phyloP scores from a whole-genome alignment of 2,888 invertebrate genomes.

The Drosophila nr. perissopoda region DNA sequence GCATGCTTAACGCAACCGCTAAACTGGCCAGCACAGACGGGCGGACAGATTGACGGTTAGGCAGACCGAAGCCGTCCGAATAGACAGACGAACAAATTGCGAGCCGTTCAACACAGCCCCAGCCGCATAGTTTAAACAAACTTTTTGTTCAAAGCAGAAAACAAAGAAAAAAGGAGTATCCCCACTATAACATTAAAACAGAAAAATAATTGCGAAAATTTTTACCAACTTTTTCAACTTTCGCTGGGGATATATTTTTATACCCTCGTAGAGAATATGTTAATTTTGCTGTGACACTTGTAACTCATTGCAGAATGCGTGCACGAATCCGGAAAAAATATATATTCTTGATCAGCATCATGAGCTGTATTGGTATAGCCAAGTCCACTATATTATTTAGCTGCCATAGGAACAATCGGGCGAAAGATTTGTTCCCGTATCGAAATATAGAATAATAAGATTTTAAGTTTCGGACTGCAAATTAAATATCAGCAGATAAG shows the following conservation, averaged over 20 bases:
- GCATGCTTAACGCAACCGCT: constrained; percentile 72
- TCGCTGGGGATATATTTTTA: constrained; percentile 29
- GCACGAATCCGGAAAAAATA: not conserved
- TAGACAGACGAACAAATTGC: constrained; percentile 32
- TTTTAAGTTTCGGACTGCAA: not conserved
- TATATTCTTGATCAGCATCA: not conserved
- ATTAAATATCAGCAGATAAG: not conserved
- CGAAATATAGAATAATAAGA: not conserved
- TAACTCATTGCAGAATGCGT: not conserved
- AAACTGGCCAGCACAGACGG: constrained; percentile 56
- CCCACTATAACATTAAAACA: constrained; percentile 76
- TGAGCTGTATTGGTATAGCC: not conserved
- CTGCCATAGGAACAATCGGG: not conserved
- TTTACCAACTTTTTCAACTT: constrained; percentile 72
- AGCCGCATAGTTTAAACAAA: constrained; percentile 75
- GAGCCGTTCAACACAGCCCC: constrained; percentile 40
- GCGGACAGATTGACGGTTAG: not conserved
- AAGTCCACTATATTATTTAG: constrained; percentile 15
- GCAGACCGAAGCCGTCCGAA: not conserved
- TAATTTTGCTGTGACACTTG: not conserved
- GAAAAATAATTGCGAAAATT: constrained; percentile 80
- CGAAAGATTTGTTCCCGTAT: not conserved
- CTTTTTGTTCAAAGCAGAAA: constrained; percentile 71
- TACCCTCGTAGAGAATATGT: not conserved
- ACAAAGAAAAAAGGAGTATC: constrained; percentile 24